Evolutionary conservation across 64 coral and sea anemone species (phyloP), one percentile per base, ranked within the genome.

Genomic region (Hydrozoanthus tunicans): DNA sequence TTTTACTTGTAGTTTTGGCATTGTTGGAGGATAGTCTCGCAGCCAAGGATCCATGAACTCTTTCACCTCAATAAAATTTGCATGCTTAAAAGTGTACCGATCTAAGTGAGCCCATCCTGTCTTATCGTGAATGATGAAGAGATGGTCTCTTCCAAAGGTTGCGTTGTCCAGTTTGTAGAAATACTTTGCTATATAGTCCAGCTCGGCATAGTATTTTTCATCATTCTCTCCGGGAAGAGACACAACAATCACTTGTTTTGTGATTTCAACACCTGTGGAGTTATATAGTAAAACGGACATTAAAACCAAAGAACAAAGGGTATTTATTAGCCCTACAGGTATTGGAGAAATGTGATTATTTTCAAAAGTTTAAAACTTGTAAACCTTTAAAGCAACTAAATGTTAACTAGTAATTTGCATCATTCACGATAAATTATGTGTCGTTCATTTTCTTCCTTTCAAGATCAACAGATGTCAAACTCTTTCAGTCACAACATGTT

Each of bases 71-170:
- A 94, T 91, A 8, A 91, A 62, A 7, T 90, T 83, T 9, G 82
- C 90, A 64, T 97, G 86, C 2, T 75, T 90, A 65, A 95, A 95
- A 3, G 77, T 92, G 71, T 90, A 73, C 11, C 88, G 13, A 4
- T 91, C 60, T 9, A 91, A 62, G 77, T 91, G 83, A 0, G 3
- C 10, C 9, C 56, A 84, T 51, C 82, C 89, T 25, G 95, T 77
- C 68, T 65, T 83, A 53, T 93, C 90, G 58, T 94, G 90, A 63
- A 97, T 73, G 69, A 97, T 91, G 54, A 97, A 92, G 14, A 97
- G 85, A 77, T 97, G 76, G 66, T 97, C 95, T 71, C 70, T 89
- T 57, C 90, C 92, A 68, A 59, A 81, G 0, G 92, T 97, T 61
- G 86, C 90, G 17, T 62, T 68, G 70, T 94, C 92, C 92, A 96